Percentiles rank a stretch among this genome's conserved stretches.
phyloP scores from a whole-genome alignment of 2,797 vertebrate species.

The Crypturellus tataupa region DNA sequence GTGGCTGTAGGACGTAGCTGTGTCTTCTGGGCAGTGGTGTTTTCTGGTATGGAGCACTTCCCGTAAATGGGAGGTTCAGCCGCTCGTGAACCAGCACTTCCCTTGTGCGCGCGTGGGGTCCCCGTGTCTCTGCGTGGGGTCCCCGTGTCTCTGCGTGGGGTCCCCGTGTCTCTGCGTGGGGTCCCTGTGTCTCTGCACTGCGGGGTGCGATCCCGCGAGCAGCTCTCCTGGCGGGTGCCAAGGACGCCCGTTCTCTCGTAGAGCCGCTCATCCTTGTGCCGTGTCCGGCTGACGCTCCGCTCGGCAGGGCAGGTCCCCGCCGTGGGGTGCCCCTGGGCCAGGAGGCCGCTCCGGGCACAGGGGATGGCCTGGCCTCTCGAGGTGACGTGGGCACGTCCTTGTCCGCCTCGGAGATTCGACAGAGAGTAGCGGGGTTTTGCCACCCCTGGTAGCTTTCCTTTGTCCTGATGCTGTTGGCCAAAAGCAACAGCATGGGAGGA shows the following conservation, averaged over 20 bases:
- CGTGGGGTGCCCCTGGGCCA: not conserved
- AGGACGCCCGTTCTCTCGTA: too few relatives aligned
- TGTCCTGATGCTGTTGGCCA: conserved; percentile 36
- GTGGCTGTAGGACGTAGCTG: accelerated
- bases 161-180: not conserved
- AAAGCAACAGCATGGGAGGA: not conserved
- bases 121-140: not conserved
- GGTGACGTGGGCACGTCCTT: not conserved
- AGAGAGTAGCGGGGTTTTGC: not conserved
- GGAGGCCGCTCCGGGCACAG: not conserved
- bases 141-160: not conserved
- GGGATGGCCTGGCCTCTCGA: not conserved
- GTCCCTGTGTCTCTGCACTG: not conserved
- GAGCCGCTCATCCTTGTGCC: not conserved
- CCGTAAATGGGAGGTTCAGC: not conserved
- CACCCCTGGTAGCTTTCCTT: conserved; percentile 27
- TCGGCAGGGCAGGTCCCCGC: not conserved
- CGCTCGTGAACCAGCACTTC: not conserved
- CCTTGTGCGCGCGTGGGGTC: not conserved
- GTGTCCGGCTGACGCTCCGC: not conserved
- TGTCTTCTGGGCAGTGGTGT: not conserved
- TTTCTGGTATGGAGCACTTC: not conserved
- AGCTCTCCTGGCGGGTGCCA: too few relatives aligned
- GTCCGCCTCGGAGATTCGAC: conserved; percentile 19
- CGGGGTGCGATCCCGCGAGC: too few relatives aligned